Conservation (phyloP, 2,113 vertebrate genomes). For the Hypanus sabinus region DNA sequence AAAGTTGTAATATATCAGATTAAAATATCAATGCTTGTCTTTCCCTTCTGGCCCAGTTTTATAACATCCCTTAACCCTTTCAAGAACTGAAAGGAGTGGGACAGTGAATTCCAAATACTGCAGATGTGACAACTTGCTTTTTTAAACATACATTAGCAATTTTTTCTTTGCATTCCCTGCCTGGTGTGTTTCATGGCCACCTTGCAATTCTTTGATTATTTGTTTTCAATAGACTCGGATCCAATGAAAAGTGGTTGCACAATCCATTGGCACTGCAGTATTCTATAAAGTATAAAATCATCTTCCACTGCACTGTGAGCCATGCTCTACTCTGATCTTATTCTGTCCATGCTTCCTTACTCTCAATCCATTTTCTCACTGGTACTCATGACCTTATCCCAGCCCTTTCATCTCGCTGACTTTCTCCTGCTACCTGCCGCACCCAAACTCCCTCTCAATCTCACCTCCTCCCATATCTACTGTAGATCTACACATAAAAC, state of each 20-base stretch:
- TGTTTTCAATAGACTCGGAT: not conserved
- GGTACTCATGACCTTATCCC: not conserved
- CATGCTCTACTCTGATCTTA: not conserved
- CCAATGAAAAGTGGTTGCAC: not conserved
- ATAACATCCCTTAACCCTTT: not conserved
- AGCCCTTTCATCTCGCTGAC: not conserved
- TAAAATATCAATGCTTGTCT: slow-evolving; percentile 25
- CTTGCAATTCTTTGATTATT: not conserved
- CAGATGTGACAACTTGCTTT: not conserved
- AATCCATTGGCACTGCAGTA: not conserved
- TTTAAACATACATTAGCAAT: not conserved
- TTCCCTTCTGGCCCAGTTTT: not conserved
- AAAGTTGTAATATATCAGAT: slow-evolving; percentile 36
- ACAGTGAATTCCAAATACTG: not conserved
- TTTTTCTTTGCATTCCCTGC: not conserved
- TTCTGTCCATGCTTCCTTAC: not conserved
- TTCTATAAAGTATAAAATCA: not conserved
- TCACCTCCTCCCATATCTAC: not conserved
- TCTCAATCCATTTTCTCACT: not conserved
- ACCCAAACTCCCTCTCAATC: not conserved
- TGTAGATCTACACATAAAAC: too few relatives aligned
- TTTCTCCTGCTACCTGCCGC: too few relatives aligned
- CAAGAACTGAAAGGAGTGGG: not conserved
- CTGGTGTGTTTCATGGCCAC: not conserved
- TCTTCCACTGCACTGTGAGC: not conserved